Conservation (phyloP, 2,888 invertebrate species). For the Epinotia ramella region DNA sequence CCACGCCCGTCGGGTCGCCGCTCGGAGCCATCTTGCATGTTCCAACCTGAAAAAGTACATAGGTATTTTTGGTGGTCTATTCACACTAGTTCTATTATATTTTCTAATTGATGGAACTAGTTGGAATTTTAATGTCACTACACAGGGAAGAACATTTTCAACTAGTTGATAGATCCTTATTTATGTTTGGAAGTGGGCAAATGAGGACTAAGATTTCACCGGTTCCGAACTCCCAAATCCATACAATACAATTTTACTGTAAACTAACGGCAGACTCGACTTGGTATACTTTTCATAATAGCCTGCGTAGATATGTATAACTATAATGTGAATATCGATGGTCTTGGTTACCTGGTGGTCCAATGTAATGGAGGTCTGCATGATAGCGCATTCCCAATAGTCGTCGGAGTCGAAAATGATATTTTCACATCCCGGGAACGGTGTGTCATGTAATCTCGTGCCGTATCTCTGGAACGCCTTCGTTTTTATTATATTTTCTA, state of each 20-base stretch:
- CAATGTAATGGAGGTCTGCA: constrained; percentile 89
- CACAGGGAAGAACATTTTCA: no score
- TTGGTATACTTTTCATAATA: no score
- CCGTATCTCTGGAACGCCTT: constrained; percentile 71
- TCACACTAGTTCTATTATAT: no score
- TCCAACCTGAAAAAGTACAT: constrained; percentile 78
- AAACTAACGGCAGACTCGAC: no score
- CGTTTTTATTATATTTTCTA: constrained; percentile 70
- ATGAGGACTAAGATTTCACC: neutral
- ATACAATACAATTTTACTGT: no score
- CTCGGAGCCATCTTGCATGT: constrained; percentile 90
- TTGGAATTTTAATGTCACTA: no score
- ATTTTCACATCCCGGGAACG: constrained; percentile 89
- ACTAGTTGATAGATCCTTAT: no score
- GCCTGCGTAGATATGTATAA: neutral
- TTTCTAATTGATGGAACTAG: no score
- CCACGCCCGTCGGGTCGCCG: constrained; percentile 87
- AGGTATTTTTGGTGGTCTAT: neutral
- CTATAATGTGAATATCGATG: neutral
- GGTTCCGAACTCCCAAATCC: no score
- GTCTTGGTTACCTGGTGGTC: constrained; percentile 85
- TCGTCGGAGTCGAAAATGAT: constrained; percentile 86
- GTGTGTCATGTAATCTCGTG: constrained; percentile 74
- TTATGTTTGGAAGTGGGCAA: no score
- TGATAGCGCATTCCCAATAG: constrained; percentile 91